Base-by-base conservation (phyloP, 2,888 invertebrate genomes). In the Cheiracanthium punctorium region DNA sequence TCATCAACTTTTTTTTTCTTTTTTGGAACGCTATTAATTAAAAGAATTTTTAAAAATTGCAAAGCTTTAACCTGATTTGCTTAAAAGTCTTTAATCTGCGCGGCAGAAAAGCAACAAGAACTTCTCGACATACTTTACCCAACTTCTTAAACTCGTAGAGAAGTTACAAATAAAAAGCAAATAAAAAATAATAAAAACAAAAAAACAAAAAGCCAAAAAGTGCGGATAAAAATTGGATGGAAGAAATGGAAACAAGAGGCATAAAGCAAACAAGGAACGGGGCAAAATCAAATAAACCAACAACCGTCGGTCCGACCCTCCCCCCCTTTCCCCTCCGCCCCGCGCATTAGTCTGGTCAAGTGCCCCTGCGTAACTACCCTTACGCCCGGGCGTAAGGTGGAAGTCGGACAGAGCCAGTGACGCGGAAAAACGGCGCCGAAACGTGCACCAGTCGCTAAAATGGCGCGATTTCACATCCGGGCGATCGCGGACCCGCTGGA, bases 381-480 rank as follows among this genome's bases (percentile, higher is more conserved):
- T 79, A 24, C 69, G 48, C 70, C 65, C 82, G 43, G 82, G 76
- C 58, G 69, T 20, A 80, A 86, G 85, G 85, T 86, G 85, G 85
- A 80, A 80, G 80, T 86, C 74, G 85, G 85, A 85, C 85, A 85
- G 72, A 58, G n/a, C 37, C 85, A 86, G 85, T 86, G 87, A 41
- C 73, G 81, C 72, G 81, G 76, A 87, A 87, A 81, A 87, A 87
- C 80, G 87, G 87, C 81, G 87, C 87, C 87, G 77, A 87, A 87
- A 87, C 81, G 87, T 87, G 81, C 81, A 70, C 69, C 81, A 76
- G 73, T 73, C 87, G 85, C 80, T 80, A 73, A 85, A 87, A 87
- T 52, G 81, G 81, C 76, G 81, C 87, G 87, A 87, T 87, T 87
- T 87, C 80, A 87, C 87, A 87, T 75, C 77, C 77, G 77, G 87